Evolutionary conservation across 1,140 invertebrate species (phyloP), one percentile per base, ranked within the genome.

Genomic region (Ceratina australensis): DNA sequence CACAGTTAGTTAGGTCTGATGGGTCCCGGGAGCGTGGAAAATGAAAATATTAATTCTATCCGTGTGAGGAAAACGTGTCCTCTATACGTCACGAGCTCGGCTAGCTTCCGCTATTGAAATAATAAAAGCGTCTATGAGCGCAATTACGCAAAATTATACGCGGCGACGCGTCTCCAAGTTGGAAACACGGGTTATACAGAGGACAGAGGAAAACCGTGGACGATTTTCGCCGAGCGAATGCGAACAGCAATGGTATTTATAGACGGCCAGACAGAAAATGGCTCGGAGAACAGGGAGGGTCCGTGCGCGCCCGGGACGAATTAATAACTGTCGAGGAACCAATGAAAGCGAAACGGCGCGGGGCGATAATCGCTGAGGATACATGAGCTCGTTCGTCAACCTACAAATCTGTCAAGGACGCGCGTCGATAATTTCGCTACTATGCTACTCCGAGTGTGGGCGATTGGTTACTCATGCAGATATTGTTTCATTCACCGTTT

Each of bases 181-280:
- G 26, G 56, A 54, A 49, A 52, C 68, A 22, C 61, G 42, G 26
- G 28, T 22, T 52, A 64, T 47, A 72, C 26, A 50, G 72, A 33
- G n/a, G 26, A 33, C 12, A 50, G 18, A 49, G 64, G 24, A 22
- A 49, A n/a, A 24, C 22, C 1, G 26, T 18, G 28, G 42, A 64
- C 69, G 71, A 57, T 72, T 72, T 83, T 75, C 63, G 50, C 65
- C 74, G 65, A 33, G 65, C 12, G 16, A 20, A 22, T 20, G 52
- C 26, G 56, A 26, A 66, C 42, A 47, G 22, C 22, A 28, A 15
- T 20, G 8, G 56, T 85, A 85, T 85, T 85, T 84, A 85, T 85
- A 85, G 83, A 72, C 76, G 47, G 63, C 22, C 75, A 49, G 68
- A 78, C 42, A 74, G 82, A 84, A 85, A 84, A 85, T 69, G 74